A percentile compares a stretch with the other conserved stretches of the same genome.
Conservation (phyloP, 37 sponge, comb jelly and placozoan species). For the Spongilla lacustris region DNA sequence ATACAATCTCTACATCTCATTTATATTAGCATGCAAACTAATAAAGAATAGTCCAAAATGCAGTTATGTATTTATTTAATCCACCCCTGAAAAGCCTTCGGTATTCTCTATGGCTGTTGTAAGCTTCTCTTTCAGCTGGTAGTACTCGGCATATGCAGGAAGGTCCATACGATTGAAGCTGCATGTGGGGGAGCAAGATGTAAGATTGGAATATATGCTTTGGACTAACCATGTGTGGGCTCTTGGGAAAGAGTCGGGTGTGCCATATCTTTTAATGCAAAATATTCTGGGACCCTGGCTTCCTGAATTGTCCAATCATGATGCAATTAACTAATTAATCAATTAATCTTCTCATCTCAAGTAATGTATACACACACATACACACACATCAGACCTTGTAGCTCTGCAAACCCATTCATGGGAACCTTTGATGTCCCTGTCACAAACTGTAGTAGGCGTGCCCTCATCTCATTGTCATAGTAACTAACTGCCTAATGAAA, state of each 20-base stretch:
- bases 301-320: constrained; percentile 44
- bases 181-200: neutral
- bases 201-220: neutral
- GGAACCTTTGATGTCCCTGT: constrained; percentile 99
- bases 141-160: constrained; percentile 83
- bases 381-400: constrained; percentile 75
- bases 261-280: constrained; percentile 87
- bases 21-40: no score
- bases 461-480: constrained; percentile 90
- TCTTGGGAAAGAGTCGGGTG: constrained; percentile 75
- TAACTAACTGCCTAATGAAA: constrained; percentile 79
- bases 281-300: constrained; percentile 96
- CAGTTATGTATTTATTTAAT: constrained; percentile 34
- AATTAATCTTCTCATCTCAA: neutral
- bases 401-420: constrained; percentile 98
- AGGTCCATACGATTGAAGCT: constrained; percentile 93
- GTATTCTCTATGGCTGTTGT: constrained; percentile 90
- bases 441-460: constrained; percentile 96
- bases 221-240: constrained; percentile 94
- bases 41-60: no score
- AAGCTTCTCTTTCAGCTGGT: constrained; percentile 83
- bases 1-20: no score
- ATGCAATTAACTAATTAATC: no score
- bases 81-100: constrained; percentile 86
- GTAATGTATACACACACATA: neutral